Conservation (phyloP, 2,797 vertebrate species). For the Myotis planiceps region DNA sequence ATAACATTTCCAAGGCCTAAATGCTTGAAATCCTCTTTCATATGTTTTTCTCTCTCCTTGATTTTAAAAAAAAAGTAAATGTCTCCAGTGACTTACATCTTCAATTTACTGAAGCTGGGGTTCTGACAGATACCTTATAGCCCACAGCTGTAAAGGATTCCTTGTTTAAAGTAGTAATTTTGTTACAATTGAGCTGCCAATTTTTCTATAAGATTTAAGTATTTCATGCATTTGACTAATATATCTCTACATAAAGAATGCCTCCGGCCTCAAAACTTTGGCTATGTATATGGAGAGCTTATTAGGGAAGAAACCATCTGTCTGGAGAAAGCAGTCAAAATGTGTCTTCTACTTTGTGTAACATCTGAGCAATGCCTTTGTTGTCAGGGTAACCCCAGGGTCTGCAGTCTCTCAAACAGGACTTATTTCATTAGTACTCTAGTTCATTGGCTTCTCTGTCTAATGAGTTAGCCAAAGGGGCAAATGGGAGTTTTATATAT, state of each 20-base stretch:
- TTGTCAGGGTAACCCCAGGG: not conserved
- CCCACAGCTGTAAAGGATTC: not conserved
- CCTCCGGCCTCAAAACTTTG: not conserved
- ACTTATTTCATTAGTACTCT: not conserved
- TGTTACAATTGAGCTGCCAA: slow-evolving; percentile 25
- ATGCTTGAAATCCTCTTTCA: not conserved
- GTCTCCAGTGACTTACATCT: not conserved
- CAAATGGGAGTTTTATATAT: not conserved
- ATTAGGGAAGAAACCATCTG: slow-evolving; percentile 38
- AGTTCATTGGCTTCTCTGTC: not conserved
- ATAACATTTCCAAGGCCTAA: not conserved
- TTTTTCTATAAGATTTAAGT: slow-evolving; percentile 56
- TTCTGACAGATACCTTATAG: not conserved
- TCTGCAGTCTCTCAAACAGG: not conserved
- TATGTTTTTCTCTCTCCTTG: not conserved
- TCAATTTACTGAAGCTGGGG: slow-evolving; percentile 3
- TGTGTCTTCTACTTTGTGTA: not conserved
- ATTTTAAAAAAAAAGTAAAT: slow-evolving; percentile 18
- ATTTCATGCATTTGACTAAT: slow-evolving; percentile 49
- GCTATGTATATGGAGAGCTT: slow-evolving; percentile 36
- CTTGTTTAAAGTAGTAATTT: slow-evolving; percentile 30
- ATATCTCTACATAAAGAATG: not conserved
- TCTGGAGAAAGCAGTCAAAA: slow-evolving; percentile 32
- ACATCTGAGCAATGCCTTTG: not conserved
- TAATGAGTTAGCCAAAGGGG: not conserved